Conservation (phyloP, 2,113 vertebrate species). For the Aplodontia rufa region DNA sequence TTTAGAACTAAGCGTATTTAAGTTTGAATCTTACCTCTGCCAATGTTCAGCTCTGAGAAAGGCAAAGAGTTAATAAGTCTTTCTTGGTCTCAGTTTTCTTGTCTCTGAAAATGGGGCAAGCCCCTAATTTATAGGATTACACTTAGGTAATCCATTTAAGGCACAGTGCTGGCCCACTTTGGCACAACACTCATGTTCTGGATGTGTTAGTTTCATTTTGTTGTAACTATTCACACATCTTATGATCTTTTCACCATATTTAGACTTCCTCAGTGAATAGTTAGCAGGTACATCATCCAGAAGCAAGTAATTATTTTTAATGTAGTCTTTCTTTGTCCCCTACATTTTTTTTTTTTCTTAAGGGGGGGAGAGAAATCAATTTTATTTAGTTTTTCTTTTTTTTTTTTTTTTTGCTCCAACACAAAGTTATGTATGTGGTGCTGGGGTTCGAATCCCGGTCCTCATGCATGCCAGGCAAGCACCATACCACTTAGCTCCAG, state of each 20-base stretch:
- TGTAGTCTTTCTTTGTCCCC: background rate
- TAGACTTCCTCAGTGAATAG: background rate
- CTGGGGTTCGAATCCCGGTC: too few relatives aligned
- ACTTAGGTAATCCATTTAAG: background rate
- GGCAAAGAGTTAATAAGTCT: background rate
- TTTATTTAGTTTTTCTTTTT: too few relatives aligned
- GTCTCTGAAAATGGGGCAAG: background rate
- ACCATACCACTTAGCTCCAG: too few relatives aligned
- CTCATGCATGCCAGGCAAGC: too few relatives aligned
- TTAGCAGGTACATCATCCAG: background rate
- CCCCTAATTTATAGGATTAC: background rate
- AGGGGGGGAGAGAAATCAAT: too few relatives aligned
- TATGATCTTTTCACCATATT: background rate
- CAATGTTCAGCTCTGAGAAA: background rate
- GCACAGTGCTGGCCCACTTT: too few relatives aligned
- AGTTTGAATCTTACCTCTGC: background rate
- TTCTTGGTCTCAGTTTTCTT: constrained; percentile 3
- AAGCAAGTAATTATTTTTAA: background rate
- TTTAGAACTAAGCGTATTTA: background rate
- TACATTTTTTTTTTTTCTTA: background rate
- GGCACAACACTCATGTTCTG: background rate
- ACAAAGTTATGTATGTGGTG: too few relatives aligned
- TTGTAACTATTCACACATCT: background rate
- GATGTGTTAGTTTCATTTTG: background rate
- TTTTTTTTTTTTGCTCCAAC: too few relatives aligned